Base-by-base conservation (phyloP, 2,113 vertebrate species). In the Terrapene triunguis region DNA sequence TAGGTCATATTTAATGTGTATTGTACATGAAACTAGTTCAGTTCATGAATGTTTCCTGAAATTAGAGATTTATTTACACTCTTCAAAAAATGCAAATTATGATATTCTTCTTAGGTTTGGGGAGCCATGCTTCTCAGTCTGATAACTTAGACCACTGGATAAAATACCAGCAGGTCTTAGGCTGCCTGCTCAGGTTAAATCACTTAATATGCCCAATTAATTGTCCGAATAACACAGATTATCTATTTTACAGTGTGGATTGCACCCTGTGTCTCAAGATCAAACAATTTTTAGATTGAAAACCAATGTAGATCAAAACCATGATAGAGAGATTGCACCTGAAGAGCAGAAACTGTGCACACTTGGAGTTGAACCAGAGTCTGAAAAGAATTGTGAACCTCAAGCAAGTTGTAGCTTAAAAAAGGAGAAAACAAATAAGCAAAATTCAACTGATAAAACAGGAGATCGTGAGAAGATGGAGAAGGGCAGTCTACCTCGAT, bases 211-310 rank as follows among this genome's bases (percentile, higher is more conserved):
- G 14, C 11, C 4, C 12, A 89, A 87, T 13, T 24, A 69, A 85
- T 22, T 84, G 53, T n/a, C 44, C 88, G n/a, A 80, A 88, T 96
- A 95, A 96, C 51, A 92, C 21, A 81, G 27, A 35, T 44, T 94
- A 81, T 57, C 83, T 14, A 82, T 96, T 95, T 95, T 97, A 89
- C 93, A 98, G 98, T 93, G n/a, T 25, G 89, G 84, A 47, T 84
- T 95, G 82, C 35, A 83, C 69, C 35, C 85, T 2, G 91, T 94
- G 65, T 22, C 80, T 90, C 82, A 89, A 87, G 29, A 38, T 57
- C 72, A 84, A 19, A 8, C 62, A 87, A 74, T n/a, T 84, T 79
- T 89, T 29, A 92, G 32, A 81, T 82, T 44, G 69, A 95, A 91
- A 94, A 93, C 81, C 82, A 7, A 65, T 59, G 62, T 55, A 95